Evolutionary conservation across 1,140 invertebrate genomes (phyloP).

Genomic region (Elymnias hypermnestra): DNA sequence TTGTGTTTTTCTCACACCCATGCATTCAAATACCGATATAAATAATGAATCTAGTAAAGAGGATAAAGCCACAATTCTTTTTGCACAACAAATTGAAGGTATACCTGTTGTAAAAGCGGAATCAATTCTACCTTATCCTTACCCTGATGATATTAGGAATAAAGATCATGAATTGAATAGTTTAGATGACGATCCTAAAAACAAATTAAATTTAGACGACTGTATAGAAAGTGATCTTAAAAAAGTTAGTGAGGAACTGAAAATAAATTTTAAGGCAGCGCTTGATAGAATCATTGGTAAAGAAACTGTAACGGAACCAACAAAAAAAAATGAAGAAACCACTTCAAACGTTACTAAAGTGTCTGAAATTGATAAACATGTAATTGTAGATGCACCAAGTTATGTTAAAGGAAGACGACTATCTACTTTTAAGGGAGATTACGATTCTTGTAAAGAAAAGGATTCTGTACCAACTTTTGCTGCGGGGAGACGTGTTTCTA

Average conservation of each 20-base stretch:
- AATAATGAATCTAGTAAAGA: conserved; percentile 18
- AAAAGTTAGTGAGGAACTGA: conserved; percentile 55
- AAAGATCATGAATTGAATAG: not conserved
- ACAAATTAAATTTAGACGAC: conserved; percentile 18
- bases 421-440: no score
- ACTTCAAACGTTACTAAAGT: not conserved
- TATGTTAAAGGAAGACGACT: no score
- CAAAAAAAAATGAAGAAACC: not conserved
- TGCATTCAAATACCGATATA: conserved; percentile 37
- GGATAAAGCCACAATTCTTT: conserved; percentile 1
- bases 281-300: conserved; percentile 47
- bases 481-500: no score
- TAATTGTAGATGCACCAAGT: no score
- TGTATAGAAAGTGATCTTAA: conserved; percentile 51
- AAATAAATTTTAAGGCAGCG: conserved; percentile 54
- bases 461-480: no score
- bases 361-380: conserved; percentile 9
- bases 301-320: not conserved
- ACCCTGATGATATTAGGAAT: conserved; percentile 37
- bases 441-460: no score
- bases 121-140: conserved; percentile 43
- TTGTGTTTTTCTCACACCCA: conserved; percentile 41
- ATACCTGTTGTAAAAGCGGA: conserved; percentile 47
- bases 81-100: not conserved
- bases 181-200: no score